phyloP scores from a whole-genome alignment of 2,113 vertebrate species.

The Sialia sialis region DNA sequence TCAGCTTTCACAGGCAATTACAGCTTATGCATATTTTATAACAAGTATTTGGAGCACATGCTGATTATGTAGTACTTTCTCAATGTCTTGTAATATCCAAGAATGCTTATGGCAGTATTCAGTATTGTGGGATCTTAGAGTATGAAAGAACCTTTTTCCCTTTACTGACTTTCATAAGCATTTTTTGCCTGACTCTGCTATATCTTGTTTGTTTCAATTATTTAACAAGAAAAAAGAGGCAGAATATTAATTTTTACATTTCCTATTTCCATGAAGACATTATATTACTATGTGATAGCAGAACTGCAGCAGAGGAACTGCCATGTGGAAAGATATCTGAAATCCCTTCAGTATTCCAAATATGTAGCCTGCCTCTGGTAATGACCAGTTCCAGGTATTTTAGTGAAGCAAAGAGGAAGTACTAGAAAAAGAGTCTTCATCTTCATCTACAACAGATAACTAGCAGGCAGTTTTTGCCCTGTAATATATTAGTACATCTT shows the following conservation, averaged over 20 bases:
- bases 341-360: neutral
- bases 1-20: slow-evolving; percentile 57
- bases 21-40: slow-evolving; percentile 64
- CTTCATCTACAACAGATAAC: neutral
- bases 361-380: neutral
- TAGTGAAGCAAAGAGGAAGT: neutral
- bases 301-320: neutral
- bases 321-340: neutral
- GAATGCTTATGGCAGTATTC: slow-evolving; percentile 10
- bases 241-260: neutral
- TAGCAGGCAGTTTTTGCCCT: neutral
- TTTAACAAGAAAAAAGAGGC: neutral
- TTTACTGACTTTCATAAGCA: neutral
- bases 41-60: slow-evolving; percentile 33
- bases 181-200: neutral
- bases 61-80: slow-evolving; percentile 15
- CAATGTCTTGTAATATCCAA: slow-evolving; percentile 12
- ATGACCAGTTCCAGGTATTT: neutral
- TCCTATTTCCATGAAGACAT: neutral
- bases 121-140: neutral
- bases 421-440: neutral
- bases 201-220: slow-evolving; percentile 6
- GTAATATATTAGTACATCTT: neutral
- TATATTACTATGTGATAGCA: neutral
- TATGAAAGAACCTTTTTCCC: neutral